Conservation (phyloP, 2,113 vertebrate species). For the Chinchilla lanigera region DNA sequence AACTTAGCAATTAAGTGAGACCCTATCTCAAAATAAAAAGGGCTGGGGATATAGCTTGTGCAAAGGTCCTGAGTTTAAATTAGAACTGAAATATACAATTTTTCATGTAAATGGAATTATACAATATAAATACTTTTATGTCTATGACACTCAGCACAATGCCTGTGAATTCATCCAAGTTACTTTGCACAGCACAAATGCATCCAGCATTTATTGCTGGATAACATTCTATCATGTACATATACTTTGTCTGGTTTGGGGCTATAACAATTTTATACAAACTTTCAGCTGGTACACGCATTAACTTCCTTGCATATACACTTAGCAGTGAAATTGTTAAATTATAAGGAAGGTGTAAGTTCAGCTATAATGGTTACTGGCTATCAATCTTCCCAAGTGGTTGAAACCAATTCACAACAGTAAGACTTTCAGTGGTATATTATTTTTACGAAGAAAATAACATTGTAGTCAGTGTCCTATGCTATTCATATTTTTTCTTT, state of each 20-base stretch:
- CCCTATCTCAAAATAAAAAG: neutral
- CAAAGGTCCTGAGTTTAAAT: neutral
- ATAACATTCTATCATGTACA: neutral
- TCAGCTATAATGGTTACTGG: neutral
- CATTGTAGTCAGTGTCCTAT: neutral
- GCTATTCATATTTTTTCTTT: neutral
- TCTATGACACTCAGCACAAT: neutral
- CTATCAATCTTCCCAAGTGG: neutral
- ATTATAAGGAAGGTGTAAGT: neutral
- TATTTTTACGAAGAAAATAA: constrained; percentile 28
- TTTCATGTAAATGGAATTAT: constrained; percentile 20
- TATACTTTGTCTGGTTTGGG: constrained; percentile 10
- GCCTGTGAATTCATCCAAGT: neutral
- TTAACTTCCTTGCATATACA: neutral
- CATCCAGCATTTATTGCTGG: constrained; percentile 9
- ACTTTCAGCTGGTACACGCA: neutral
- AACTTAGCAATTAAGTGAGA: neutral
- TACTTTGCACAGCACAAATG: neutral
- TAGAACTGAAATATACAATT: neutral
- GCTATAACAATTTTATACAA: neutral
- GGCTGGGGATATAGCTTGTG: neutral
- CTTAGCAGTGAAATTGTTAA: constrained; percentile 17
- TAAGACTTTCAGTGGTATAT: constrained; percentile 25
- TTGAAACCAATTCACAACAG: neutral
- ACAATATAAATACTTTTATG: neutral